These are phyloP conservation scores for Uropetala carovei DNA, from an alignment of 2,888 invertebrate genomes.

Conservation along the genomic window DNA sequence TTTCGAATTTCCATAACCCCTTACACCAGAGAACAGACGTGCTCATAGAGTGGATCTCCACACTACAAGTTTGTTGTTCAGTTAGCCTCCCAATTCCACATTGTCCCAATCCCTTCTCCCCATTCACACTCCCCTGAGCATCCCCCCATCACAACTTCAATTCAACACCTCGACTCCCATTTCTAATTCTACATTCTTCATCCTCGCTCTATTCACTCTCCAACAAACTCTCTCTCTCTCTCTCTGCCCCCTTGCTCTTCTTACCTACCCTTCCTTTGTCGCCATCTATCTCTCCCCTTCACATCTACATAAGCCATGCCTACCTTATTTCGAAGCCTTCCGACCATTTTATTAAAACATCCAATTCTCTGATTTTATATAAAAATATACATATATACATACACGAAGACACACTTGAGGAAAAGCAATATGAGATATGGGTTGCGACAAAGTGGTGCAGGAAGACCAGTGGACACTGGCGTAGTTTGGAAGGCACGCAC, in stretches of 20 bases:
- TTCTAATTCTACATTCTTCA: neutral
- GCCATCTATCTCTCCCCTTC: neutral
- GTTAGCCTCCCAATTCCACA: slow-evolving; percentile 41
- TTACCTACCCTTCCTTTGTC: neutral
- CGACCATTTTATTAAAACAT: too few relatives aligned
- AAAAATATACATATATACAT: too few relatives aligned
- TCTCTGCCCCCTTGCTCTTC: neutral
- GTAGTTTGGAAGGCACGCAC: too few relatives aligned
- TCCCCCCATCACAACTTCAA: slow-evolving; percentile 37
- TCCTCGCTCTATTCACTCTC: neutral
- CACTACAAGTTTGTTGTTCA: slow-evolving; percentile 56
- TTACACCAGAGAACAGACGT: slow-evolving; percentile 50
- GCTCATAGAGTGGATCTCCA: slow-evolving; percentile 3
- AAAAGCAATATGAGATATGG: too few relatives aligned
- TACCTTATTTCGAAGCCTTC: too few relatives aligned
- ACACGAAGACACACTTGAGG: too few relatives aligned
- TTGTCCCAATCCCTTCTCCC: neutral
- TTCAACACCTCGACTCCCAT: slow-evolving; percentile 36
- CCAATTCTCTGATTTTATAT: too few relatives aligned
- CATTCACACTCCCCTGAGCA: neutral
- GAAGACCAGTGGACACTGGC: too few relatives aligned
- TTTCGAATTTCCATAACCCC: slow-evolving; percentile 47
- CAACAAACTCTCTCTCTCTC: neutral
- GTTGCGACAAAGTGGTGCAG: too few relatives aligned
- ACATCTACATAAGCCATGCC: neutral